Percentiles rank a stretch among this genome's conserved stretches.
Evolutionary conservation across 2,113 vertebrate species (phyloP).

Genomic region (Rana temporaria): DNA sequence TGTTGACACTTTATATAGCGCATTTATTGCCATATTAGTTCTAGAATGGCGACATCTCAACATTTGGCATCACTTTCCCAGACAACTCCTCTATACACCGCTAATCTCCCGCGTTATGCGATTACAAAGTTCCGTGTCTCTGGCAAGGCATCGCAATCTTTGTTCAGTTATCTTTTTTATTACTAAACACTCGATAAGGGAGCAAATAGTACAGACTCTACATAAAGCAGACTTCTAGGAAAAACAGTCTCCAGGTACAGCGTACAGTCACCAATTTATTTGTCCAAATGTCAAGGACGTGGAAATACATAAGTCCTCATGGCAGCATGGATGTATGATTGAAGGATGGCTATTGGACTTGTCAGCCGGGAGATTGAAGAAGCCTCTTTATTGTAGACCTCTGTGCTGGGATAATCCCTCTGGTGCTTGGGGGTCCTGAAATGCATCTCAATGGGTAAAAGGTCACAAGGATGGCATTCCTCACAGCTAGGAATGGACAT

Average conservation of each 20-base stretch:
- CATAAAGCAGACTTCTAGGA: neutral
- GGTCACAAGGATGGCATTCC: neutral
- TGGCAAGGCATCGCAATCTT: neutral
- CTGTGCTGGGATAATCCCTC: slow-evolving; percentile 16
- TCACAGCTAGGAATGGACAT: slow-evolving; percentile 3
- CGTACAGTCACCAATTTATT: neutral
- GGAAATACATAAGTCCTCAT: neutral
- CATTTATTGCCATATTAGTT: too few relatives aligned
- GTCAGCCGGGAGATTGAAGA: slow-evolving; percentile 11
- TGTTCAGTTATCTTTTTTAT: slow-evolving; percentile 11
- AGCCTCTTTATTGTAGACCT: neutral
- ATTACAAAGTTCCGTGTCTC: neutral
- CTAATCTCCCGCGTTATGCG: neutral
- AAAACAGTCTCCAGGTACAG: slow-evolving; percentile 6
- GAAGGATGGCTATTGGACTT: neutral
- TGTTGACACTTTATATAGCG: too few relatives aligned
- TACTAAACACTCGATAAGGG: neutral
- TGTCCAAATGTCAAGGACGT: slow-evolving; percentile 13
- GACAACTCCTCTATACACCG: neutral
- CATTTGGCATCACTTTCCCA: neutral
- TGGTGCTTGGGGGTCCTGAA: neutral
- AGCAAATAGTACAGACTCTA: neutral
- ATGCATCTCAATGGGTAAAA: slow-evolving; percentile 3
- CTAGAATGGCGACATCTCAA: too few relatives aligned
- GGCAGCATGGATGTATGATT: neutral